Evolutionary conservation across 2,113 vertebrate genomes (phyloP).

Genomic region (Tachysurus vachellii): DNA sequence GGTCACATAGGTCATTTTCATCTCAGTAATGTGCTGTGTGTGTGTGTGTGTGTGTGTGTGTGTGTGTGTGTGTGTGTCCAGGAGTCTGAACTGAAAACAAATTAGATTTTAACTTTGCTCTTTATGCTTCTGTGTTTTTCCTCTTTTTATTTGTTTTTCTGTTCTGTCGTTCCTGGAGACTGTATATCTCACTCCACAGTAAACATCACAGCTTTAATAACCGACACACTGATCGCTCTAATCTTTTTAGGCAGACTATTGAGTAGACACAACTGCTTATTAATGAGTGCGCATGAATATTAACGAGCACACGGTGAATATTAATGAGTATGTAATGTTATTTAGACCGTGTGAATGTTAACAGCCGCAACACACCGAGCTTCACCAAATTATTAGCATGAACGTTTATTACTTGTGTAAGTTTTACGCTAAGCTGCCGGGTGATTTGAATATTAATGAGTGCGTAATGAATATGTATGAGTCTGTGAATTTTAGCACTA

Average conservation of each 20-base stretch:
- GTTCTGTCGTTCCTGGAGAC: neutral
- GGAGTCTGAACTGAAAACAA: neutral
- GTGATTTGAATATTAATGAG: neutral
- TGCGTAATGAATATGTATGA: neutral
- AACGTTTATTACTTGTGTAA: neutral
- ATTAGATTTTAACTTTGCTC: neutral
- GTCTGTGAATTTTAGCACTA: neutral
- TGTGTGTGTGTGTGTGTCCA: neutral
- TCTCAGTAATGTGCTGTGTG: neutral
- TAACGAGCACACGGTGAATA: neutral
- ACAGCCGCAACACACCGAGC: neutral
- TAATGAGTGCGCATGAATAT: neutral
- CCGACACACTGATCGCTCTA: too few relatives aligned
- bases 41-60: too few relatives aligned
- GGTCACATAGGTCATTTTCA: neutral
- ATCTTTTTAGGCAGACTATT: neutral
- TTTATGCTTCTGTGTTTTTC: neutral
- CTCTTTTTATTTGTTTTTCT: neutral
- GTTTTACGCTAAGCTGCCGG: neutral
- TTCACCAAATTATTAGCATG: neutral
- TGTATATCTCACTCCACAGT: neutral
- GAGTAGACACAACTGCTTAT: neutral
- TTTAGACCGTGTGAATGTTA: neutral
- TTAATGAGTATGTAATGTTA: neutral
- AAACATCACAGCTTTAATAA: too few relatives aligned